Conservation (phyloP, 2,797 vertebrate species). For the Rhincodon typus region DNA sequence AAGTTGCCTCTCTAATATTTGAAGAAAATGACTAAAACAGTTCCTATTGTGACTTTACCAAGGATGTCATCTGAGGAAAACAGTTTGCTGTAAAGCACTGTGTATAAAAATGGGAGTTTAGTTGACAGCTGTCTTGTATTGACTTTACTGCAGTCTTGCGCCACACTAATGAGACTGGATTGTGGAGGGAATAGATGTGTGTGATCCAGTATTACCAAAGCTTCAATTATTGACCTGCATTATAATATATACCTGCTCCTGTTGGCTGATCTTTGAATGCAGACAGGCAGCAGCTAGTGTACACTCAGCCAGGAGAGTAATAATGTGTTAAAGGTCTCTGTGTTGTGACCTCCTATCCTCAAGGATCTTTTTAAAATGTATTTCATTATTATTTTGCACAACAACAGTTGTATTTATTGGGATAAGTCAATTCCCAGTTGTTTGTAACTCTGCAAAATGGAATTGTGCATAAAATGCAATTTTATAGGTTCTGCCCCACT, state of each 20-base stretch:
- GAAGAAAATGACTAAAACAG: background rate
- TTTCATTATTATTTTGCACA: background rate
- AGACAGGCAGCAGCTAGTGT: background rate
- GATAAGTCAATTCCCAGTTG: slow-evolving; percentile 8
- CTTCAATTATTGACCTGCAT: slow-evolving; percentile 24
- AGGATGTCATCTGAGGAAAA: slow-evolving; percentile 15
- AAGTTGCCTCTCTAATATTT: background rate
- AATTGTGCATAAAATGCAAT: background rate
- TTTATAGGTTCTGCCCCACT: background rate
- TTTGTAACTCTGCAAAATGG: too few relatives aligned
- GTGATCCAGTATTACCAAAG: background rate
- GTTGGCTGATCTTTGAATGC: slow-evolving; percentile 17
- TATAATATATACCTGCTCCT: slow-evolving; percentile 11
- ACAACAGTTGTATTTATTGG: background rate
- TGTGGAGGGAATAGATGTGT: background rate
- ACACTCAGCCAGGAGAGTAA: background rate
- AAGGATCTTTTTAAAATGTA: background rate
- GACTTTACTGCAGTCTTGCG: slow-evolving; percentile 3
- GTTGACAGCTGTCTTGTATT: slow-evolving; percentile 37
- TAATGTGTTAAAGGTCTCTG: background rate
- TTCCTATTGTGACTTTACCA: background rate
- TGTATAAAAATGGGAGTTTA: slow-evolving; percentile 18
- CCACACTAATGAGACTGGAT: slow-evolving; percentile 24
- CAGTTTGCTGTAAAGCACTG: background rate
- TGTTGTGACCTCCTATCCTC: background rate